phyloP scores from a whole-genome alignment of 2,888 invertebrate genomes.

The Tortrix viridana region DNA sequence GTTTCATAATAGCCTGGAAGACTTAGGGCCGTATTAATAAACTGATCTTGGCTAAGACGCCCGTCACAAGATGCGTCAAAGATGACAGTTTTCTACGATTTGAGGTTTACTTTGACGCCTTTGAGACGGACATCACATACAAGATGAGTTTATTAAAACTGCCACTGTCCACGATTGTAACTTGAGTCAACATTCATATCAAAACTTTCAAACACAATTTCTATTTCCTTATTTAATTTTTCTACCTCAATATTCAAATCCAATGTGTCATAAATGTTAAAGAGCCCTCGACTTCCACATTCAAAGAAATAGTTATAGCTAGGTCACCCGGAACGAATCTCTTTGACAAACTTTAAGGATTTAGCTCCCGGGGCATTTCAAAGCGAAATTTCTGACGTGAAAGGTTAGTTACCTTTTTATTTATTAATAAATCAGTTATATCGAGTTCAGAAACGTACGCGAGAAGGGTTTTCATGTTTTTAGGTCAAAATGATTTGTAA shows the following conservation, averaged over 20 bases:
- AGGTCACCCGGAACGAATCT: constrained; percentile 19
- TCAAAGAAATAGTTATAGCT: constrained; percentile 22
- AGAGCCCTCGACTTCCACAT: constrained; percentile 3
- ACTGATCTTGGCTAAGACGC: no score
- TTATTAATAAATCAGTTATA: constrained; percentile 1
- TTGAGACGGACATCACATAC: no score
- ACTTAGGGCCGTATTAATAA: no score
- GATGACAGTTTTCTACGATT: no score
- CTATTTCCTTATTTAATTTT: no score
- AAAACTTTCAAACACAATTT: no score
- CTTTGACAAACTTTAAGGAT: constrained; percentile 31
- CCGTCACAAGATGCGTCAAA: no score
- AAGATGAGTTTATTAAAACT: no score
- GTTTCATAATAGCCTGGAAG: no score
- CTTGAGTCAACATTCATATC: no score
- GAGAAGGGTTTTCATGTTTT: background rate
- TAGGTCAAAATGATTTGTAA: background rate
- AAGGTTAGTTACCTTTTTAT: constrained; percentile 14
- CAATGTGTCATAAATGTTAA: background rate
- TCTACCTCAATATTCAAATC: background rate
- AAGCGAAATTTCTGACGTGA: constrained; percentile 18
- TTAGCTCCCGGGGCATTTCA: constrained; percentile 15
- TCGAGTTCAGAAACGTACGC: background rate
- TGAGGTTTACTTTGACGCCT: no score
- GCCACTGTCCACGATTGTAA: no score